A percentile compares a stretch with the other conserved stretches of the same genome.
Evolutionary conservation across 2,797 vertebrate species (phyloP).

Genomic region (Tenualosa ilisha): DNA sequence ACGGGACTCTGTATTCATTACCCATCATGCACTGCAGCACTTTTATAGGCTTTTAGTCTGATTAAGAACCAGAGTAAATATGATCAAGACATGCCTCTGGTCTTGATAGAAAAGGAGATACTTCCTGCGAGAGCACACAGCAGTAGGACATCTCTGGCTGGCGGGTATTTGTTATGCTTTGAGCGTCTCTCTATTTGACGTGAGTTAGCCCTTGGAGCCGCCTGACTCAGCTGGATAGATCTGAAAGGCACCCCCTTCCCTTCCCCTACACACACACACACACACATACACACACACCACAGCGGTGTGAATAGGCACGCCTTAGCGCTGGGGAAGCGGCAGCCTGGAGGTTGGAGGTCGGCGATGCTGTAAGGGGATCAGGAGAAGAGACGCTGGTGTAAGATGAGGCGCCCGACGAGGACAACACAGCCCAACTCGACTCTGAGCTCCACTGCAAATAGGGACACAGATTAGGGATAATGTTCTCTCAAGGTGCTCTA

Average conservation of each 20-base stretch:
- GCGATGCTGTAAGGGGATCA: constrained; percentile 21
- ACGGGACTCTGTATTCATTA: neutral
- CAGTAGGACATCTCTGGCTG: neutral
- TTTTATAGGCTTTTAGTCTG: neutral
- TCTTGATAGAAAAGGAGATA: neutral
- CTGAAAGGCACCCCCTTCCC: neutral
- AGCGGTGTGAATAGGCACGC: neutral
- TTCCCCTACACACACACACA: too few relatives aligned
- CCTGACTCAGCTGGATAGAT: constrained; percentile 11
- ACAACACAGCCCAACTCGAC: neutral
- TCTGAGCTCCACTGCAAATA: constrained; percentile 27
- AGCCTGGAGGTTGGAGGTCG: neutral
- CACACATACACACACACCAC: neutral
- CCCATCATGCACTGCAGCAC: neutral
- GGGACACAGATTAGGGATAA: constrained; percentile 37
- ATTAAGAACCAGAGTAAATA: neutral
- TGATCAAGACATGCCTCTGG: neutral
- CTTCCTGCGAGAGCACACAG: neutral
- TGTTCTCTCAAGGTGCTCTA: constrained; percentile 32
- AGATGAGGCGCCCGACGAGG: neutral
- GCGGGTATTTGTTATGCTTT: neutral
- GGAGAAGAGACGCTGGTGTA: constrained; percentile 24
- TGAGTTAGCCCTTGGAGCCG: neutral
- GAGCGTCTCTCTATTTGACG: neutral
- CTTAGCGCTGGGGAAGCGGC: neutral